Evolutionary conservation across 2,888 invertebrate genomes (phyloP).

Genomic region (Oligia fasciuncula): DNA sequence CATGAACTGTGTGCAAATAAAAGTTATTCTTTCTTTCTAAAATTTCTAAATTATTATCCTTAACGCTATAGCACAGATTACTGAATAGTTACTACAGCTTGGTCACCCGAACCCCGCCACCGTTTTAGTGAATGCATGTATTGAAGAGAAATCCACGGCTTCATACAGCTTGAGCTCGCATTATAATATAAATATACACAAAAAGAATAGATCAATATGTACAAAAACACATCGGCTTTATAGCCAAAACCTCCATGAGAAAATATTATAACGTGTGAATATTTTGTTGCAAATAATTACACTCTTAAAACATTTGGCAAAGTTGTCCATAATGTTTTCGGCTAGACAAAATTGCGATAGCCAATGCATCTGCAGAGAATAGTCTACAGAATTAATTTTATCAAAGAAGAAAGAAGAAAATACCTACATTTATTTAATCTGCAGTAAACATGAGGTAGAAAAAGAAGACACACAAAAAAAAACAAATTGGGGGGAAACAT

Average conservation of each 20-base stretch:
- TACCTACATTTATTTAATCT: background rate
- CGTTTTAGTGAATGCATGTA: slow-evolving; percentile 64
- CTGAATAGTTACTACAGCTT: too few species aligned
- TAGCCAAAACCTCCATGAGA: slow-evolving; percentile 19
- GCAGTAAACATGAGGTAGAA: background rate
- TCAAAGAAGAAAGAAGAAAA: background rate
- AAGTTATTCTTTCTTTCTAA: background rate
- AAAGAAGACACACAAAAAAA: background rate
- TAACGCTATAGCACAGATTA: too few species aligned
- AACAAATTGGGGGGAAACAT: background rate
- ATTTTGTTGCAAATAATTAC: background rate
- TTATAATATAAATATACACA: slow-evolving; percentile 52
- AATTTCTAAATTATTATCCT: background rate
- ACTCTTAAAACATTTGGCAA: background rate
- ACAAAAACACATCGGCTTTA: slow-evolving; percentile 25
- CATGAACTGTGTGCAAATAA: background rate
- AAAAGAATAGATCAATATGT: slow-evolving; percentile 50
- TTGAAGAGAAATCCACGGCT: slow-evolving; percentile 65
- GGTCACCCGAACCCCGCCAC: slow-evolving; percentile 61
- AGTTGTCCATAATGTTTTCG: background rate
- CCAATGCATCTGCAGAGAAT: background rate
- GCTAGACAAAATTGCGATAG: background rate
- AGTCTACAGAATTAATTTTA: background rate
- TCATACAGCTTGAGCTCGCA: slow-evolving; percentile 56
- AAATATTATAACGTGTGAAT: slow-evolving; percentile 27